Evolutionary conservation across 2,888 invertebrate species (phyloP).

Genomic region (Fabriciana adippe): DNA sequence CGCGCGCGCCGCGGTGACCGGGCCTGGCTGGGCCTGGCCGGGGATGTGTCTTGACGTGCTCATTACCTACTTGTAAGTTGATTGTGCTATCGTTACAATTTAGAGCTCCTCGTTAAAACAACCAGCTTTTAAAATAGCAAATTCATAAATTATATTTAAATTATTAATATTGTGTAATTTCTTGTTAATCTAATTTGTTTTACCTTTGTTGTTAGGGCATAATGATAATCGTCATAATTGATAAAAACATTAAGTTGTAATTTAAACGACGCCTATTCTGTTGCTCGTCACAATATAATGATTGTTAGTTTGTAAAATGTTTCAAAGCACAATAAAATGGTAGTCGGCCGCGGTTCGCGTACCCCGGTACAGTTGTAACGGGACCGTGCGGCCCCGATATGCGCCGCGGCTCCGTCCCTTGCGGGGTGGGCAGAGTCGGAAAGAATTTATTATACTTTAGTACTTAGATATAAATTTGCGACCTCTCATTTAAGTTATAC

Average conservation of each 20-base stretch:
- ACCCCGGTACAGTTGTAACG: conserved; percentile 42
- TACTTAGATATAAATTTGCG: too few relatives aligned
- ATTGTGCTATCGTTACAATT: too few relatives aligned
- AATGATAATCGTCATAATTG: too few relatives aligned
- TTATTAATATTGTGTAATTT: too few relatives aligned
- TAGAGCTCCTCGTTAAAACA: background rate
- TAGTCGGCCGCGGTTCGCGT: conserved; percentile 15
- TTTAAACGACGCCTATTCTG: too few relatives aligned
- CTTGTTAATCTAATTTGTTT: too few relatives aligned
- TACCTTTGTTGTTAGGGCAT: too few relatives aligned
- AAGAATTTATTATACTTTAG: too few relatives aligned
- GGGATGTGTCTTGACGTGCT: conserved; percentile 33
- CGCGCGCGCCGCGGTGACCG: conserved; percentile 6
- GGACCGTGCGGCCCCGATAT: conserved; percentile 41
- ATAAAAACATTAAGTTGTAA: too few relatives aligned
- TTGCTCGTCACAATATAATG: background rate
- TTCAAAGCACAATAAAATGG: conserved; percentile 8
- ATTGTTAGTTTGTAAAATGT: conserved; percentile 3
- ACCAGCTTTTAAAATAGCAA: background rate
- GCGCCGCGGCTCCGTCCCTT: conserved; percentile 22
- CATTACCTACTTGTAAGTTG: conserved; percentile 34
- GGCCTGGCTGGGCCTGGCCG: background rate
- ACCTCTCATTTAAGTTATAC: too few relatives aligned
- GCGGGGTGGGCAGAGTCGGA: too few relatives aligned
- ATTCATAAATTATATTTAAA: too few relatives aligned